phyloP scores from a whole-genome alignment of 2,113 vertebrate genomes.

The Rhizomys pruinosus region DNA sequence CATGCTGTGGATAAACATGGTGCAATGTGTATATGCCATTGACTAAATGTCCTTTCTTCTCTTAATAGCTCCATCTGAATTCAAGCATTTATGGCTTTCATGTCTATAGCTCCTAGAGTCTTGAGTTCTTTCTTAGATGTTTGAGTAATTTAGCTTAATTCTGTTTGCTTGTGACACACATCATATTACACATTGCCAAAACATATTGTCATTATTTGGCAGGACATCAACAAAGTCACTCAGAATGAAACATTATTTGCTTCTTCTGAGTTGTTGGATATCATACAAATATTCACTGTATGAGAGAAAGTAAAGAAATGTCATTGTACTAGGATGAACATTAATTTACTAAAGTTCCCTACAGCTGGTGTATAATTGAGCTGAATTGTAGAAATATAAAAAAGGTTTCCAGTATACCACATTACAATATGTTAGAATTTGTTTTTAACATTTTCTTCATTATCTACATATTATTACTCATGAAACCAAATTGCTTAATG shows the following conservation, averaged over 20 bases:
- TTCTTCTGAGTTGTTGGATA: neutral
- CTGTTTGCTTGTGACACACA: neutral
- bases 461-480: neutral
- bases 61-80: neutral
- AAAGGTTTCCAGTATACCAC: neutral
- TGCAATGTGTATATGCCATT: too few relatives aligned
- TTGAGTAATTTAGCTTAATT: neutral
- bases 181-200: neutral
- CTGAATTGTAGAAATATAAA: neutral
- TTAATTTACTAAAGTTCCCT: neutral
- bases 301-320: neutral
- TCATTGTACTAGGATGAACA: neutral
- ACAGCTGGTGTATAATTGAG: neutral
- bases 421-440: neutral
- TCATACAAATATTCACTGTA: neutral
- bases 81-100: neutral
- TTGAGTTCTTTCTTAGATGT: neutral
- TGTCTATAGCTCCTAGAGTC: neutral
- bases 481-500: neutral
- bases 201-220: neutral
- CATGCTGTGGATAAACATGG: neutral
- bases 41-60: accelerated
- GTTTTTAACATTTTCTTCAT: neutral
- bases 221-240: neutral
- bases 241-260: neutral